These are phyloP conservation scores for Drosophila pseudotalamancana DNA, from an alignment of 2,888 invertebrate genomes.

Conservation along the genomic window DNA sequence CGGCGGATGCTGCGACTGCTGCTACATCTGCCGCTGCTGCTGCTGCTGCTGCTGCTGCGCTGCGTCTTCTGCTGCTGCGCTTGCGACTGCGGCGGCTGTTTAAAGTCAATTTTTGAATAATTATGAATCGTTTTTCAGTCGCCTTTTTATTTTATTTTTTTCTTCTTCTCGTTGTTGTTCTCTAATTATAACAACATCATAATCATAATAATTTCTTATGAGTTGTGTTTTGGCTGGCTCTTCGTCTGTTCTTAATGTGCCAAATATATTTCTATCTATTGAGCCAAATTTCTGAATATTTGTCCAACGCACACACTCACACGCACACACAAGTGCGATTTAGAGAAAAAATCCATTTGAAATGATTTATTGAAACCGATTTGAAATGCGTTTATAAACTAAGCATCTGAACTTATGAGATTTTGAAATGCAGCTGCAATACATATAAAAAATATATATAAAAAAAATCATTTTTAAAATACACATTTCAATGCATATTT, in stretches of 20 bases:
- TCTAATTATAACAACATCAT: slow-evolving; percentile 78
- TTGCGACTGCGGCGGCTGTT: slow-evolving; percentile 53
- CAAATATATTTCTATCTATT: slow-evolving; percentile 71
- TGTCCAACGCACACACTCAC: slow-evolving; percentile 53
- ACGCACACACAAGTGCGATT: slow-evolving; percentile 20
- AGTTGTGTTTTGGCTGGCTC: slow-evolving; percentile 47
- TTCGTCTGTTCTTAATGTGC: slow-evolving; percentile 69
- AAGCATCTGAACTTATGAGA: slow-evolving; percentile 12
- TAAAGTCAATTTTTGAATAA: slow-evolving; percentile 79
- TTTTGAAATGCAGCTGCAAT: slow-evolving; percentile 11
- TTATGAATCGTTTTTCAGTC: slow-evolving; percentile 75
- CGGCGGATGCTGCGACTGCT: slow-evolving; percentile 33
- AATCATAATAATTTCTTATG: slow-evolving; percentile 67
- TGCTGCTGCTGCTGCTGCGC: slow-evolving; percentile 44
- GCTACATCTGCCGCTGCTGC: slow-evolving; percentile 49
- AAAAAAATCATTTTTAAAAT: background rate
- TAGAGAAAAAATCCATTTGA: slow-evolving; percentile 14
- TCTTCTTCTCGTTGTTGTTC: slow-evolving; percentile 49
- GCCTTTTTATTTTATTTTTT: background rate
- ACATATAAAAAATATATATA: background rate
- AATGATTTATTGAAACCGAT: slow-evolving; percentile 40
- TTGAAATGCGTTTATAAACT: slow-evolving; percentile 25
- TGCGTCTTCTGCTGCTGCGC: slow-evolving; percentile 5
- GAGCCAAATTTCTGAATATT: slow-evolving; percentile 57
- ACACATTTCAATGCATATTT: too few species aligned